Conservation (phyloP, 2,888 invertebrate genomes). For the Orchesella flavescens region DNA sequence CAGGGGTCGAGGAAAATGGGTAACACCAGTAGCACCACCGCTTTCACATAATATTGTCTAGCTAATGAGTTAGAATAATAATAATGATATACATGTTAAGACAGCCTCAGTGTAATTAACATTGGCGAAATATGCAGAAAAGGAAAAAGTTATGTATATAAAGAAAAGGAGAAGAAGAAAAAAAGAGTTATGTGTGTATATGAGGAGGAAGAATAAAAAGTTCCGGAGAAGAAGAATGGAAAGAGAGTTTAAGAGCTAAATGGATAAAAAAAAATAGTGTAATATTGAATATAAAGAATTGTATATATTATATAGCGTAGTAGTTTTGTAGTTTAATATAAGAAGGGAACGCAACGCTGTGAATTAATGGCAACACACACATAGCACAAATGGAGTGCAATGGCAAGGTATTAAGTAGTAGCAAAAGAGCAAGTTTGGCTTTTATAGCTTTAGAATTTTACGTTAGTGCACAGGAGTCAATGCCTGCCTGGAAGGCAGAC, state of each 20-base stretch:
- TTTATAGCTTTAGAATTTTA: slow-evolving; percentile 29
- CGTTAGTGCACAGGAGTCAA: slow-evolving; percentile 57
- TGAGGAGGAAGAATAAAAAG: slow-evolving; percentile 16
- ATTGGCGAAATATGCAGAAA: slow-evolving; percentile 71
- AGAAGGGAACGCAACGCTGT: too few species aligned
- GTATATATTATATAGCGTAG: too few species aligned
- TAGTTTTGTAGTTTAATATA: too few species aligned
- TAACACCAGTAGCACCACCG: slow-evolving; percentile 69
- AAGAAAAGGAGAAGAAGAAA: background rate
- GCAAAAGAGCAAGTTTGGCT: slow-evolving; percentile 24
- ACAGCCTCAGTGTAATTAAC: slow-evolving; percentile 70
- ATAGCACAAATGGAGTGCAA: too few species aligned
- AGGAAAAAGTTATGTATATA: slow-evolving; percentile 15
- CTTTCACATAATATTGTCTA: slow-evolving; percentile 70
- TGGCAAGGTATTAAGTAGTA: slow-evolving; percentile 11
- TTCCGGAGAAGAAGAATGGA: slow-evolving; percentile 40
- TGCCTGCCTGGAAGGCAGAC: slow-evolving; percentile 70
- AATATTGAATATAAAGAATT: too few species aligned
- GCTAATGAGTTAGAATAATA: slow-evolving; percentile 71
- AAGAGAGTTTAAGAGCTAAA: slow-evolving; percentile 15
- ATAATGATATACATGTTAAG: slow-evolving; percentile 69
- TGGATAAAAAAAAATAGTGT: slow-evolving; percentile 23
- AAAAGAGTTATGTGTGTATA: too few species aligned
- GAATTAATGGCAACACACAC: too few species aligned
- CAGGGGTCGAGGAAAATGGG: slow-evolving; percentile 64